These are phyloP conservation scores for Drosophila lacertosa DNA, from an alignment of 1,140 invertebrate genomes.

Conservation along the genomic window DNA sequence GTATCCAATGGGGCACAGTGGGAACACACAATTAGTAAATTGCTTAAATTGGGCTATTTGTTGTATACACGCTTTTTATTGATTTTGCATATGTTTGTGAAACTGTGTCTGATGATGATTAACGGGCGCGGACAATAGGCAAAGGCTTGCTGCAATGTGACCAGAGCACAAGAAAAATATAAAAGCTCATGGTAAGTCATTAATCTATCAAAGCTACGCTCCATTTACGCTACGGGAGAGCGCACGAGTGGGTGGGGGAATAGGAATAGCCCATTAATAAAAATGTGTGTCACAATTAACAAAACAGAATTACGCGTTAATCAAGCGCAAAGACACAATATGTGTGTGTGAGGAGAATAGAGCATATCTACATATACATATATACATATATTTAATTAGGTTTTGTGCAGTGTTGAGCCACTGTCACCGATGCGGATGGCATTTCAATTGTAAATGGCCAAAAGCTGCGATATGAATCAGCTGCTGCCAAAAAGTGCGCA, in stretches of 20 bases:
- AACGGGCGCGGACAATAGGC: constrained; percentile 6
- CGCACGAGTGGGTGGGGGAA: background rate
- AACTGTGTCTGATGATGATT: constrained; percentile 21
- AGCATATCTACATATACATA: constrained; percentile 25
- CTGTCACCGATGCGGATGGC: constrained; percentile 39
- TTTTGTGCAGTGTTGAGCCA: constrained; percentile 32
- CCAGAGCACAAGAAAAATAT: constrained; percentile 2
- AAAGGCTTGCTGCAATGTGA: background rate
- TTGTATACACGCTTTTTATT: constrained; percentile 52
- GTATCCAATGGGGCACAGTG: constrained; percentile 13
- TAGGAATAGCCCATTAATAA: constrained; percentile 29
- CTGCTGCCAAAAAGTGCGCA: constrained; percentile 62
- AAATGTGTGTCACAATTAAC: constrained; percentile 74
- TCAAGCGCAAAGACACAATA: constrained; percentile 65
- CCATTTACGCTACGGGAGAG: constrained; percentile 55
- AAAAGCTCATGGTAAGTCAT: constrained; percentile 46
- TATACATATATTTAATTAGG: constrained; percentile 49
- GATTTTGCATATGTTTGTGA: constrained; percentile 48
- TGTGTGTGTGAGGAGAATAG: constrained; percentile 38
- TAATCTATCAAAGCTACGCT: constrained; percentile 78
- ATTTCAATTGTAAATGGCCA: constrained; percentile 48
- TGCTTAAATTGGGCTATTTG: constrained; percentile 32
- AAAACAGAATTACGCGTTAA: constrained; percentile 75
- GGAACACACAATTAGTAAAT: constrained; percentile 31
- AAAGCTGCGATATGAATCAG: constrained; percentile 72